Evolutionary conservation across 23 tunicate species (phyloP), one percentile per base, ranked within the genome.

Genomic region (Corella eumyota): DNA sequence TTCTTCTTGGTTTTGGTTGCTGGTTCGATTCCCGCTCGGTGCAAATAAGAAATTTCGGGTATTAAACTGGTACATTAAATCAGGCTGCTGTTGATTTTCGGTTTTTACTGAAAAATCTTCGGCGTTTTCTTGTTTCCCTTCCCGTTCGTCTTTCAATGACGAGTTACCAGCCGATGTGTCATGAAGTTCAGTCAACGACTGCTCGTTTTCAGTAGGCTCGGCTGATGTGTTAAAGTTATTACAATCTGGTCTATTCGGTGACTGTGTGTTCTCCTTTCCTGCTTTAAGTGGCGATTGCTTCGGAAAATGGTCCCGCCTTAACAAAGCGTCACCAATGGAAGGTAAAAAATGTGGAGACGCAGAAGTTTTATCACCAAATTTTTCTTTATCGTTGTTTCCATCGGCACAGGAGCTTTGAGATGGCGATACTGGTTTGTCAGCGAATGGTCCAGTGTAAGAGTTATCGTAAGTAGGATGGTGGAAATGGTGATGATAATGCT

Each of bases 241-340:
- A 32, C 68, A 62, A 6, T 19, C 57, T 9, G 6, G 6, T 6
- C 20, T 19, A n/a, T n/a, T n/a, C n/a, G n/a, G n/a, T n/a, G 22
- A 11, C 19, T 19, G 20, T 20, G 6, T 44, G 45, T 56, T 52
- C 17, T 62, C 53, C 7, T 11, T 32, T 32, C 36, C 21, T 4
- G 26, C 23, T 6, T n/a, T 36, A 21, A 13, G 15, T 33, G 64
- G 50, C 36, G 38, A 5, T 25, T 4, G 30, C 17, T 67, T 50
- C 36, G 31, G 50, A 32, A 19, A 24, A 68, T 66, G 40, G n/a
- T 77, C 70, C 6, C 88, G 66, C 1, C 78, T 66, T 27, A 67
- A 26, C 19, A 79, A 50, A 30, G 88, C 88, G 36, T 79, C 88
- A 3, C 71, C 88, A 35, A 79, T 79, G 1, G 88, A 62, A 3